Evolutionary conservation across 2,113 vertebrate genomes (phyloP).

Genomic region (Thunnus thynnus): DNA sequence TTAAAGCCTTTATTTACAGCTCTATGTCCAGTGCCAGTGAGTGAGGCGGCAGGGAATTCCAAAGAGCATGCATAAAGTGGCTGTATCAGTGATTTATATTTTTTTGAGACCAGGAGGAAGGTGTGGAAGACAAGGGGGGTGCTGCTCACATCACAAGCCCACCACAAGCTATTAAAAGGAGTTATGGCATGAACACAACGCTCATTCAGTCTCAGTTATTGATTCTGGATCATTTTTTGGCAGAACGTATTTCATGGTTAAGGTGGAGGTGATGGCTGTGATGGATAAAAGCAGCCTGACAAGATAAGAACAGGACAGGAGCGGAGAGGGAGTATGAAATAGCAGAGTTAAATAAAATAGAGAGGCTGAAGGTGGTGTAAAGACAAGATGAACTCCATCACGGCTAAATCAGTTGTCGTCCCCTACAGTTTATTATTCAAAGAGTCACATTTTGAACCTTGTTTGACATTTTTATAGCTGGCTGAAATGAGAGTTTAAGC

Average conservation of each 20-base stretch:
- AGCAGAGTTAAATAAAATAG: constrained; percentile 3
- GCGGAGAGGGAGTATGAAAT: not conserved
- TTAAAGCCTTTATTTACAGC: constrained; percentile 66
- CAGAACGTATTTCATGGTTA: constrained; percentile 66
- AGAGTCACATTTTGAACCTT: constrained; percentile 3
- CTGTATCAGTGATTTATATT: constrained; percentile 69
- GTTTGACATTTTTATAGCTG: not conserved
- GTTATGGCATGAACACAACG: constrained; percentile 68
- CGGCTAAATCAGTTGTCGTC: not conserved
- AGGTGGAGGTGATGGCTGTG: constrained; percentile 37
- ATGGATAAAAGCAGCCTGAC: constrained; percentile 48
- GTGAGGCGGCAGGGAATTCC: constrained; percentile 45
- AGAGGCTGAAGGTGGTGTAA: not conserved
- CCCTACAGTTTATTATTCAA: not conserved
- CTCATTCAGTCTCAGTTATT: constrained; percentile 70
- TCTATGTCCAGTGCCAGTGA: constrained; percentile 48
- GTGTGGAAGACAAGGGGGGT: constrained; percentile 25
- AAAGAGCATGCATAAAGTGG: constrained; percentile 60
- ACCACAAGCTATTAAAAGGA: constrained; percentile 69
- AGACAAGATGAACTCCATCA: not conserved
- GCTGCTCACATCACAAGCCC: constrained; percentile 14
- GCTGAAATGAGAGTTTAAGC: not conserved
- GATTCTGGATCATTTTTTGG: constrained; percentile 74
- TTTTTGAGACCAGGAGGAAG: constrained; percentile 11
- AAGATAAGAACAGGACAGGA: constrained; percentile 37